These are phyloP conservation scores for Labia minor DNA, from an alignment of 2,888 invertebrate species.

Conservation along the genomic window DNA sequence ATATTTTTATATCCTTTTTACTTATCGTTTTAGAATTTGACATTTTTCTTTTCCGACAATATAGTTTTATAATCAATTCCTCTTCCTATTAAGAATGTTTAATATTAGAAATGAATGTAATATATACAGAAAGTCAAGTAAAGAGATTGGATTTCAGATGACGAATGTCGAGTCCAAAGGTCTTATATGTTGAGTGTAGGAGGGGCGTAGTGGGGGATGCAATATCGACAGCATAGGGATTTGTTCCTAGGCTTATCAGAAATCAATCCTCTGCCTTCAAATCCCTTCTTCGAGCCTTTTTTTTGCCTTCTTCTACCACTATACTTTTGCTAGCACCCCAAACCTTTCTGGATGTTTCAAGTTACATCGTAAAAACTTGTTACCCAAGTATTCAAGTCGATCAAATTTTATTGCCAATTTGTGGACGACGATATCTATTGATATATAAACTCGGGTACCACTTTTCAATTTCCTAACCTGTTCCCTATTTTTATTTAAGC, in stretches of 20 bases:
- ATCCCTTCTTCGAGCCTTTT: too few species aligned
- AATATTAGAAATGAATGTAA: too few species aligned
- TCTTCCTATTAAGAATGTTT: too few species aligned
- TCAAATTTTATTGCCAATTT: constrained; percentile 13
- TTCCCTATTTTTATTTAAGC: too few species aligned
- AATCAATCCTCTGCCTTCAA: constrained; percentile 23
- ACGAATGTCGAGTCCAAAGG: constrained; percentile 1
- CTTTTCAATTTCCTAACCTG: too few species aligned
- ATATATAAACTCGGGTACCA: too few species aligned
- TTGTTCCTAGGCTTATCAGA: constrained; percentile 25
- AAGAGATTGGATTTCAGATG: neutral
- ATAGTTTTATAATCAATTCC: too few species aligned
- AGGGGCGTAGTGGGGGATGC: neutral
- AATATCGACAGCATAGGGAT: constrained; percentile 20
- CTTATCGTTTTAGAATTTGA: too few species aligned
- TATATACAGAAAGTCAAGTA: neutral
- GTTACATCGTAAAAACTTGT: constrained; percentile 13
- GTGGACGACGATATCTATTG: neutral
- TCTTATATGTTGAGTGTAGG: too few species aligned
- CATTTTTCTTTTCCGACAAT: too few species aligned
- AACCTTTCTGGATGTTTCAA: neutral
- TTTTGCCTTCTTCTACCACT: neutral
- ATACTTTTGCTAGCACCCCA: neutral
- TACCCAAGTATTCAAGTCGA: constrained; percentile 13
- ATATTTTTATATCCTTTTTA: too few species aligned